A percentile compares a stretch with the other conserved stretches of the same genome.
Evolutionary conservation across 2,113 vertebrate species (phyloP).

Genomic region (Microtus pennsylvanicus): DNA sequence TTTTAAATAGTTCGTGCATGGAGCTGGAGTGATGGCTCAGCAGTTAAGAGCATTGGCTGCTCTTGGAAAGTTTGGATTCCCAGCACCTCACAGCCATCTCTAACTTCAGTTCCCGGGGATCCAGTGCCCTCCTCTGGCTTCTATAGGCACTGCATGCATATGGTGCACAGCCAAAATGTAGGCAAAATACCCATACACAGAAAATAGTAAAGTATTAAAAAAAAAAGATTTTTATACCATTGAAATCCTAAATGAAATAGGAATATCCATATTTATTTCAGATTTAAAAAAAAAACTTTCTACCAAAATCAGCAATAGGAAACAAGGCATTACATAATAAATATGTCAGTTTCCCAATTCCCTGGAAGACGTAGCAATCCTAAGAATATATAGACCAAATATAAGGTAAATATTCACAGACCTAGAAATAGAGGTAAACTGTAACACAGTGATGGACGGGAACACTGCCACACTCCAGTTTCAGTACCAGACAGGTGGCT

Average conservation of each 20-base stretch:
- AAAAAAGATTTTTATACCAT: background rate
- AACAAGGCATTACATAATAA: background rate
- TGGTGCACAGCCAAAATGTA: background rate
- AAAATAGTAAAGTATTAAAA: background rate
- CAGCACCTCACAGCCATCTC: background rate
- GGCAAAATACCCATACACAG: background rate
- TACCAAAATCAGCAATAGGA: background rate
- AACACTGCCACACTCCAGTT: background rate
- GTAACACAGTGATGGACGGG: too few species aligned
- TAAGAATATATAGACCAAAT: background rate
- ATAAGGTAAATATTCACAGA: background rate
- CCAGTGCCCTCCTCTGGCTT: background rate
- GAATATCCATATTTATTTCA: background rate
- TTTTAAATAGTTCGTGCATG: background rate
- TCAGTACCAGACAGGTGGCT: background rate
- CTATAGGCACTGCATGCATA: background rate
- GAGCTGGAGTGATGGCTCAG: background rate
- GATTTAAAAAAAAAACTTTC: background rate
- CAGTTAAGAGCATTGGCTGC: background rate
- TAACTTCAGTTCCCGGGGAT: background rate
- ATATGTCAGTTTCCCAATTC: background rate
- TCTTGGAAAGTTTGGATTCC: background rate
- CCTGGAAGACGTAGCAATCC: background rate
- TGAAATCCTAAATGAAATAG: background rate
- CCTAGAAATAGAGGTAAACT: background rate